Conservation (phyloP, 92 coral and sea anemone genomes). For the Ricordea florida region DNA sequence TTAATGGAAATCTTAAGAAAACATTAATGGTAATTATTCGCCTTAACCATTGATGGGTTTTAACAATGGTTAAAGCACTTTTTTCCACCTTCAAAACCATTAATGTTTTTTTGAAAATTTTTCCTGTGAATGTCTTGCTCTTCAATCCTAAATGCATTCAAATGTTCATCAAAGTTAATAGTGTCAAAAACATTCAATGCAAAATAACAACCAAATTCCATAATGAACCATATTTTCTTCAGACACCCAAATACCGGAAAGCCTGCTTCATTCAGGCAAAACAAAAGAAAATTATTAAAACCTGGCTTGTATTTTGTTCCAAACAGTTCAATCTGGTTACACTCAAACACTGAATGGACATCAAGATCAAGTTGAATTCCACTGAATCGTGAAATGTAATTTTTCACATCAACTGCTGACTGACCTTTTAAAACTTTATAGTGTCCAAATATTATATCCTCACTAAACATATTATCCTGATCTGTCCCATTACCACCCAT, state of each 20-base stretch:
- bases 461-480: not conserved
- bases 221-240: not conserved
- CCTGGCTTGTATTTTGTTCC: conserved; percentile 12
- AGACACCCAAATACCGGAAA: not conserved
- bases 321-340: not conserved
- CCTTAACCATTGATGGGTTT: too few species aligned
- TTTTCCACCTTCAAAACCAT: too few species aligned
- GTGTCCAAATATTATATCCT: not conserved
- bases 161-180: not conserved
- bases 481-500: not conserved
- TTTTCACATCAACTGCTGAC: not conserved
- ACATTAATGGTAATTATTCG: too few species aligned
- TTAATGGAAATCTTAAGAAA: too few species aligned
- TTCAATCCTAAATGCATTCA: conserved; percentile 21
- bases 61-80: too few species aligned
- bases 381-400: not conserved
- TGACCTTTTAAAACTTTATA: not conserved
- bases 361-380: not conserved
- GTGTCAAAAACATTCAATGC: conserved; percentile 6
- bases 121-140: too few species aligned
- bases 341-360: not conserved
- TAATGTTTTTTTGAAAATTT: too few species aligned
- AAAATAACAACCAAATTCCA: conserved; percentile 10
- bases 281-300: not conserved
- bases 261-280: not conserved